phyloP scores from a whole-genome alignment of 2,113 vertebrate species.

The Campylomormyrus numenius region DNA sequence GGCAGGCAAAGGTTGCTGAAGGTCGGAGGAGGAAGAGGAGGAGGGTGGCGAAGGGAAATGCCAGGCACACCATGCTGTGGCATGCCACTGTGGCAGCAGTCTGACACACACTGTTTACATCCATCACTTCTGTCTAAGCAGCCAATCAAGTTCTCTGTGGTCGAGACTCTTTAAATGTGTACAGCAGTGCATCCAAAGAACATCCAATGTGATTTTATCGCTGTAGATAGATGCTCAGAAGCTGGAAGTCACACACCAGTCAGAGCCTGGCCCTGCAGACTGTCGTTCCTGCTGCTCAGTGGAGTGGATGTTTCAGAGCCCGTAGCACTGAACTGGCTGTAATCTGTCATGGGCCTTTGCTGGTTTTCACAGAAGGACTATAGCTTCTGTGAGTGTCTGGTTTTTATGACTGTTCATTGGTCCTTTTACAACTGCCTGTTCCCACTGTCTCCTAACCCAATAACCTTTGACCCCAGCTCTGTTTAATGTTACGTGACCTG shows the following conservation, averaged over 20 bases:
- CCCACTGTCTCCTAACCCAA: neutral
- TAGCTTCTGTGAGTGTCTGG: neutral
- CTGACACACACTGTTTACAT: neutral
- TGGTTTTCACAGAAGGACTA: neutral
- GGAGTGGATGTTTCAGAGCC: neutral
- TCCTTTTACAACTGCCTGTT: neutral
- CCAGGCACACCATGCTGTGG: fast-evolving
- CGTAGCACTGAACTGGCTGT: neutral
- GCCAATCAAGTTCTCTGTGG: neutral
- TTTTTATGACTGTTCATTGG: neutral
- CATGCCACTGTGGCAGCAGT: neutral
- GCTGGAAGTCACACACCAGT: neutral
- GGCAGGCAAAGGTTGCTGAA: neutral
- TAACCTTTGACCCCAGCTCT: neutral
- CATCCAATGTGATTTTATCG: neutral
- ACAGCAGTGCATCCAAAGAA: neutral
- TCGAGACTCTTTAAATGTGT: neutral
- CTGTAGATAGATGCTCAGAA: neutral
- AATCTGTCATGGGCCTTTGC: neutral
- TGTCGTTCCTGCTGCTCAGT: neutral
- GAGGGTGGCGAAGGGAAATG: neutral
- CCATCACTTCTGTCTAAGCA: neutral
- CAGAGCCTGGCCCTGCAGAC: neutral
- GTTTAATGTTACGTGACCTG: neutral
- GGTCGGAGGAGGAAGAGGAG: neutral